These are phyloP conservation scores for Spodoptera frugiperda DNA, from an alignment of 1,140 invertebrate genomes.

Conservation along the genomic window DNA sequence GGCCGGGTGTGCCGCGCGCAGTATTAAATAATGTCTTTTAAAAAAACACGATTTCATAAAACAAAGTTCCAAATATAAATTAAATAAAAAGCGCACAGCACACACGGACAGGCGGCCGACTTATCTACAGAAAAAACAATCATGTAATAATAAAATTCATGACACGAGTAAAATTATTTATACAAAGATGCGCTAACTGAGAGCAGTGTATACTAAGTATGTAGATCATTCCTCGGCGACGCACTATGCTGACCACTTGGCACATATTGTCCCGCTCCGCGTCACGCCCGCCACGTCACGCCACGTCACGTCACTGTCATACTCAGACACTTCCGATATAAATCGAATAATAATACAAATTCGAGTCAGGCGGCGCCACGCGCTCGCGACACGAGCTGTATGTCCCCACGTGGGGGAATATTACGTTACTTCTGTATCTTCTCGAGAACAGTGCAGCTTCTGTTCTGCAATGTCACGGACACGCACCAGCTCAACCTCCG, in stretches of 20 bases:
- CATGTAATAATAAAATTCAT: conserved; percentile 52
- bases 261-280: conserved; percentile 48
- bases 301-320: too few species aligned
- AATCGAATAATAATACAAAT: conserved; percentile 45
- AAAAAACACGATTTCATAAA: conserved; percentile 58
- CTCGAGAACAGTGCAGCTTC: too few species aligned
- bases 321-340: background rate
- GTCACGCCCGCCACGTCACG: background rate
- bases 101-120: conserved; percentile 57
- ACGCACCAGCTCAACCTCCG: too few species aligned
- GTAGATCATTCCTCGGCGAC: conserved; percentile 37
- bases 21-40: conserved; percentile 66
- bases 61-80: conserved; percentile 57
- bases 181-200: conserved; percentile 48
- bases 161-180: conserved; percentile 53
- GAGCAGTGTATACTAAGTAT: conserved; percentile 36
- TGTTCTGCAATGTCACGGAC: too few species aligned
- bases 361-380: conserved; percentile 15
- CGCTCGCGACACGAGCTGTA: background rate
- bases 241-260: conserved; percentile 46
- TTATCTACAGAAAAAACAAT: conserved; percentile 73
- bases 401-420: too few species aligned
- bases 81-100: conserved; percentile 54
- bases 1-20: conserved; percentile 51
- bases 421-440: too few species aligned